These are phyloP conservation scores for Brachyopa scutellaris DNA, from an alignment of 2,888 invertebrate genomes.

Conservation along the genomic window DNA sequence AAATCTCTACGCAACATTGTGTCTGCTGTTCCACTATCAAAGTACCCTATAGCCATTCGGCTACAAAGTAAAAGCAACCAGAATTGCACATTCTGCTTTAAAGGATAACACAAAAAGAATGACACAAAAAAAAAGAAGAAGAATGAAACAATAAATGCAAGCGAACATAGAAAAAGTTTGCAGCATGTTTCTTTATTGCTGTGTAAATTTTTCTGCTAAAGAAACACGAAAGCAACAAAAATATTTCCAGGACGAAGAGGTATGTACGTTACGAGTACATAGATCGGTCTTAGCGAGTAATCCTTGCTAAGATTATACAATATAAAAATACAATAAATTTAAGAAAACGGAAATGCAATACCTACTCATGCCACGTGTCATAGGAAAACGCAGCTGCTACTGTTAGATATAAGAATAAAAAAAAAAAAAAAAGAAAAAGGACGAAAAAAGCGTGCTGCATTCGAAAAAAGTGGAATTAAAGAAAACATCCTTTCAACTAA, in stretches of 20 bases:
- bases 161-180: conserved; percentile 3
- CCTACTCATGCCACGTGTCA: conserved; percentile 40
- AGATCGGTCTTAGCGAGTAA: conserved; percentile 3
- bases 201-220: conserved; percentile 6
- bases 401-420: not conserved
- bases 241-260: not conserved
- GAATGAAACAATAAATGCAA: conserved; percentile 10
- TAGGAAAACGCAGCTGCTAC: conserved; percentile 16
- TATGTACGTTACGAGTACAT: not conserved
- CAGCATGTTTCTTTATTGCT: conserved; percentile 6
- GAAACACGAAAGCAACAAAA: not conserved
- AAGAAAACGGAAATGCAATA: conserved; percentile 41
- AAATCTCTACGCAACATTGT: conserved; percentile 42
- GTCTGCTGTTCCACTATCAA: conserved; percentile 32
- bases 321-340: not conserved
- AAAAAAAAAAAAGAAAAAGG: too few relatives aligned
- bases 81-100: conserved; percentile 13
- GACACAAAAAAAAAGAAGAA: conserved; percentile 5
- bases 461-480: not conserved
- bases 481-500: conserved; percentile 58
- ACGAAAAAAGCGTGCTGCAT: too few relatives aligned
- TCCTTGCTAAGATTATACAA: conserved; percentile 24
- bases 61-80: conserved; percentile 34
- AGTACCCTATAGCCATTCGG: conserved; percentile 28
- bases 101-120: conserved; percentile 11